These are phyloP conservation scores for Hozukius guyotensis DNA, from an alignment of 2,797 vertebrate genomes.

Conservation along the genomic window DNA sequence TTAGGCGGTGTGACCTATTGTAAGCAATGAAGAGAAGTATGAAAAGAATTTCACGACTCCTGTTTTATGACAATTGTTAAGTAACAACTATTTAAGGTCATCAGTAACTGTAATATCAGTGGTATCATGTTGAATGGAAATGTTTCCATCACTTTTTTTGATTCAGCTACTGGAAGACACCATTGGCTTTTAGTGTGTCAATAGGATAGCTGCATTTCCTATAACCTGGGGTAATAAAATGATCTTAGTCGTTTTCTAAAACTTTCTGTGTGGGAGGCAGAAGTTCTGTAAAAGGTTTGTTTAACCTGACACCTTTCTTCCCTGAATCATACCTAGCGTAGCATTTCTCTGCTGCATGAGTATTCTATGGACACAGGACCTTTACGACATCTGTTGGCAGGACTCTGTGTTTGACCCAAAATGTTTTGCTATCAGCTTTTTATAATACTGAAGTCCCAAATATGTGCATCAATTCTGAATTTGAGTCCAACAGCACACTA, in stretches of 20 bases:
- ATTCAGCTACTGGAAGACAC: not conserved
- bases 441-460: not conserved
- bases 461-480: not conserved
- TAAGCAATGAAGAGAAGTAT: not conserved
- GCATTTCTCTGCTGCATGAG: not conserved
- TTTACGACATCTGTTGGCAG: not conserved
- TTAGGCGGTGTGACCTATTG: too few relatives aligned
- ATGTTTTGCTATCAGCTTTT: not conserved
- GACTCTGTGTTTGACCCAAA: not conserved
- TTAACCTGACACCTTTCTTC: not conserved
- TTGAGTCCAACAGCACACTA: not conserved
- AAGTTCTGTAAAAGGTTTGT: not conserved
- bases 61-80: too few relatives aligned
- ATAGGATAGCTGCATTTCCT: not conserved
- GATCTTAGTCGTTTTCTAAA: conserved; percentile 2
- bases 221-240: not conserved
- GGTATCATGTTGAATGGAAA: not conserved
- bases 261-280: not conserved
- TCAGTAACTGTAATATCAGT: not conserved
- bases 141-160: not conserved
- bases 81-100: not conserved
- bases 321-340: not conserved
- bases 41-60: not conserved
- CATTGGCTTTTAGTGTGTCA: not conserved
- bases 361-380: not conserved